These are phyloP conservation scores for Bombus consobrinus DNA, from an alignment of 1,140 invertebrate genomes.

Conservation along the genomic window DNA sequence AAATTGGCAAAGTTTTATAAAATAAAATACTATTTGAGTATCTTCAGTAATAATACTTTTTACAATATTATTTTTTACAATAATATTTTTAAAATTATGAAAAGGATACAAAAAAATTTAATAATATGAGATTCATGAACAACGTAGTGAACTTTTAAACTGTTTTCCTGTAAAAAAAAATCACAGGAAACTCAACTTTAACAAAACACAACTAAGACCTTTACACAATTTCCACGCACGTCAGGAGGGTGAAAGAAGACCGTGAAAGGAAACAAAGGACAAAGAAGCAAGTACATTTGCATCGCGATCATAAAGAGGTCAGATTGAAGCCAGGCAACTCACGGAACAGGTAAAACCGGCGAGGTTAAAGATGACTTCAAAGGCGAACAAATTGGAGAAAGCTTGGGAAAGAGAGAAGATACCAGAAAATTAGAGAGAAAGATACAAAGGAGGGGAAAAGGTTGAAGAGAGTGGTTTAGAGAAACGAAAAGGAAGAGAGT, in stretches of 20 bases:
- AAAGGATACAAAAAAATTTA: too few species aligned
- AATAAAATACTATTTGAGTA: too few species aligned
- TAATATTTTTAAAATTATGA: too few species aligned
- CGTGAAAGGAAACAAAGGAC: neutral
- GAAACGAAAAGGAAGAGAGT: neutral
- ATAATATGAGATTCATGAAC: too few species aligned
- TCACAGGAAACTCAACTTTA: neutral
- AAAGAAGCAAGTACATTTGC: neutral
- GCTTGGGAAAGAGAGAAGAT: slow-evolving; percentile 7
- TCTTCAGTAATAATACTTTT: too few species aligned
- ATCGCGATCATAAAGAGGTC: neutral
- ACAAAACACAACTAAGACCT: neutral
- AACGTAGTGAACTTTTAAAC: too few species aligned
- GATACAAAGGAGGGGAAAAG: neutral
- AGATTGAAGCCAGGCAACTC: neutral
- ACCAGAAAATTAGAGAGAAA: slow-evolving; percentile 3
- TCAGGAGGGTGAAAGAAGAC: neutral
- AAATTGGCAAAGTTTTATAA: too few species aligned
- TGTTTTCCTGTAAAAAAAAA: too few species aligned
- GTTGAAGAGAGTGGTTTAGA: neutral
- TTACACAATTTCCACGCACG: neutral
- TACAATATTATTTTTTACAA: too few species aligned
- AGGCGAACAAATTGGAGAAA: neutral
- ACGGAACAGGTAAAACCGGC: neutral
- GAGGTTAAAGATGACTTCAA: slow-evolving; percentile 20